Base-by-base conservation (phyloP, 2,797 vertebrate species). In the Hemitrygon akajei region DNA sequence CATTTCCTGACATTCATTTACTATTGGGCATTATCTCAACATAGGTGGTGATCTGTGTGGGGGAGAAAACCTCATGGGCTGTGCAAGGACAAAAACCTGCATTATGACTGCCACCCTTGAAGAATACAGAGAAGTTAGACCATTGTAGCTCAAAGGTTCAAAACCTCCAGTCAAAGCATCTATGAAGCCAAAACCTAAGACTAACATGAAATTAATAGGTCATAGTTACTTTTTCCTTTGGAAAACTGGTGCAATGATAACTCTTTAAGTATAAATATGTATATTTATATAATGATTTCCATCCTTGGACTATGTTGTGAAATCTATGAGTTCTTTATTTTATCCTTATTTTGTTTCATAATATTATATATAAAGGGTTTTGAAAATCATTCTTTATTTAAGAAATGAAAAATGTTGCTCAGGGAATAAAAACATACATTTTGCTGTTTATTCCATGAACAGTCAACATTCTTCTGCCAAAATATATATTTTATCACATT, bases 361-460 rank as follows among this genome's bases (percentile, higher is more conserved):
- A 89, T 89, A 93, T 73, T 93, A 56, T 93, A 76, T 27, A 12
- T 76, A 58, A 37, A 89, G 9, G 11, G 47, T 76, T 75, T 93
- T 93, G 91, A 76, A 75, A 93, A 93, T 93, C 40, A n/a, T 89
- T 30, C 47, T 93, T 76, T 66, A 63, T 66, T 16, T 87, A 34
- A 56, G 47, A 84, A 84, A 87, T 34, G 58, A 87, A 87, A 16
- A 63, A 87, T 22, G 30, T 58, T 34, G 27, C 14, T 63, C n/a
- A 66, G 86, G 86, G 7, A 89, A 92, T 75, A 92, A 75, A 69
- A 92, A 92, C 91, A 92, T 92, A 92, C 69, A 47, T 92, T 92
- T 73, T 73, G 37, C 30, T 92, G 73, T 76, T 76, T 30, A 93
- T 93, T 93, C 91, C 71, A 47, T 14, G 30, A 69, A 56, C 71